These are phyloP conservation scores for Geophilus truncorum DNA, from an alignment of 2,888 invertebrate species.

Conservation along the genomic window DNA sequence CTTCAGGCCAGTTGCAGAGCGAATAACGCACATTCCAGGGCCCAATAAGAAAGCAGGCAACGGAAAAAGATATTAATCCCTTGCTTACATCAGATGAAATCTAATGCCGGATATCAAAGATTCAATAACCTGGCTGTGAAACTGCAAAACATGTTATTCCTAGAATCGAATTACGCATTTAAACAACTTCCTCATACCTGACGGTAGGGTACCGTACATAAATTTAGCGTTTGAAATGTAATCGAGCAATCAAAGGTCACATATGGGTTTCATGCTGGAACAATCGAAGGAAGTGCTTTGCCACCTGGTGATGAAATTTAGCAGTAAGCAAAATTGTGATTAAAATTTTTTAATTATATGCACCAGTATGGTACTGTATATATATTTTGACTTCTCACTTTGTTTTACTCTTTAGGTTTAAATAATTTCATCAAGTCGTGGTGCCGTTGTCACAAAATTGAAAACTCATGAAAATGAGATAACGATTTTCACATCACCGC, in stretches of 20 bases:
- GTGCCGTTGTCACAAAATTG: not conserved
- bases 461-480: slow-evolving; percentile 15
- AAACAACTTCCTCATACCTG: slow-evolving; percentile 2
- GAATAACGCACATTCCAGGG: not conserved
- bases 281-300: too few relatives aligned
- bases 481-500: not conserved
- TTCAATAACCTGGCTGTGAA: not conserved
- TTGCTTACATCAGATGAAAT: not conserved
- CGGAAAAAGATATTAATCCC: not conserved
- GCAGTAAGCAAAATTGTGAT: too few relatives aligned
- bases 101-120: slow-evolving; percentile 10
- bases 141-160: not conserved
- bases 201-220: too few relatives aligned
- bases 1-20: not conserved
- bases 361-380: too few relatives aligned
- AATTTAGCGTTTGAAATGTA: too few relatives aligned
- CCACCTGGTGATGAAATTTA: too few relatives aligned
- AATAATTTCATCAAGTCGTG: not conserved
- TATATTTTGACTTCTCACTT: too few relatives aligned
- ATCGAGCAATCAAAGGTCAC: too few relatives aligned
- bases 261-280: too few relatives aligned
- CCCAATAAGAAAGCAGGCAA: not conserved
- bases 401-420: too few relatives aligned
- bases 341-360: too few relatives aligned
- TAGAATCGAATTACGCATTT: not conserved